Evolutionary conservation across 2,113 vertebrate species (phyloP).

Genomic region (Pseudonaja textilis): DNA sequence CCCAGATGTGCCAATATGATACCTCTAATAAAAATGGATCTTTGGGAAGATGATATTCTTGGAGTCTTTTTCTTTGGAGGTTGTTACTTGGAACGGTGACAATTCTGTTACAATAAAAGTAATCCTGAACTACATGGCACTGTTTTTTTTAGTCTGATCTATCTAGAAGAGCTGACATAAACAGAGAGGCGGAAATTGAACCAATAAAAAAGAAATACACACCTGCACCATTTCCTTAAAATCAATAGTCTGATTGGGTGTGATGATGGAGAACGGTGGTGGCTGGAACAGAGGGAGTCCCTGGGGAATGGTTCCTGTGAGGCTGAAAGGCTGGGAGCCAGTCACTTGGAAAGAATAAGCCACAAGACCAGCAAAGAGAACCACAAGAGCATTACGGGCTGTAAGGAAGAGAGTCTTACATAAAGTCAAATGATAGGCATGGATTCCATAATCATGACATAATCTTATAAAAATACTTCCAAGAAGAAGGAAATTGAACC

Average conservation of each 20-base stretch:
- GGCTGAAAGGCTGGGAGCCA: slow-evolving; percentile 76
- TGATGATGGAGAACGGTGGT: slow-evolving; percentile 76
- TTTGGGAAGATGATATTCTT: too few relatives aligned
- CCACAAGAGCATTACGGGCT: slow-evolving; percentile 86
- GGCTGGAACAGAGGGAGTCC: slow-evolving; percentile 79
- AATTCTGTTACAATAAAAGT: not conserved
- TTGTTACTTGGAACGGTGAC: too few relatives aligned
- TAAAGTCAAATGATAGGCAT: rapidly evolving
- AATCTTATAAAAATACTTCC: rapidly evolving
- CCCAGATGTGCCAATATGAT: too few relatives aligned
- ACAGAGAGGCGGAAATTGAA: not conserved
- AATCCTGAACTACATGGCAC: not conserved
- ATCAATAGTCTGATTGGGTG: slow-evolving; percentile 74
- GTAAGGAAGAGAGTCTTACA: rapidly evolving
- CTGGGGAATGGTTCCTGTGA: slow-evolving; percentile 79
- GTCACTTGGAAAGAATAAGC: slow-evolving; percentile 81
- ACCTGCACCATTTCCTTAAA: slow-evolving; percentile 83
- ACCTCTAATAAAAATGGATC: too few relatives aligned
- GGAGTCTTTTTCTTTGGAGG: too few relatives aligned
- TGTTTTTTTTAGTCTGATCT: not conserved
- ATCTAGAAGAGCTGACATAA: not conserved
- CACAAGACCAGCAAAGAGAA: slow-evolving; percentile 81
- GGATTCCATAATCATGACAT: not conserved
- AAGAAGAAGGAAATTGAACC: rapidly evolving
- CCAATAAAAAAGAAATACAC: slow-evolving; percentile 21